These are phyloP conservation scores for Ectemnius continuus DNA, from an alignment of 2,888 invertebrate genomes.

Conservation along the genomic window DNA sequence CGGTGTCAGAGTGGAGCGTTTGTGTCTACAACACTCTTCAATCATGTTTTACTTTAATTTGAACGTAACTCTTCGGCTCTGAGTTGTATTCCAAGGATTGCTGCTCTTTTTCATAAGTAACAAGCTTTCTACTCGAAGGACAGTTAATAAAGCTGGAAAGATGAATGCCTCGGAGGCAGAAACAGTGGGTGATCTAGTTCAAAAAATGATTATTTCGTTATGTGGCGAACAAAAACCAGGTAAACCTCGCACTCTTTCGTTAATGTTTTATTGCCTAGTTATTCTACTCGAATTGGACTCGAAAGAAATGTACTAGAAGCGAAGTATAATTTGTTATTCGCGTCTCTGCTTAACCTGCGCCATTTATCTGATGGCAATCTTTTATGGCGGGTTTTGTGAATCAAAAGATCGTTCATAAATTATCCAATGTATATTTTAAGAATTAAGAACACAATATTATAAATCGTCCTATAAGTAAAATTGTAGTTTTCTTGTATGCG, in stretches of 20 bases:
- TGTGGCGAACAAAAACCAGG: slow-evolving; percentile 76
- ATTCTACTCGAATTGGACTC: neutral
- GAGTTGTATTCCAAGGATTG: neutral
- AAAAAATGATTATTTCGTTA: slow-evolving; percentile 72
- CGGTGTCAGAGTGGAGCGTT: neutral
- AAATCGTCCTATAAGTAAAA: too few species aligned
- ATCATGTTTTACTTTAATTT: neutral
- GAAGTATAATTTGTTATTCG: too few species aligned
- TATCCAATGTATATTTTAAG: too few species aligned
- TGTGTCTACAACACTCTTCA: neutral
- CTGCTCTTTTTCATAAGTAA: neutral
- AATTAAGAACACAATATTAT: too few species aligned
- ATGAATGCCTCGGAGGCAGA: slow-evolving; percentile 71
- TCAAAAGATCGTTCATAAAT: too few species aligned
- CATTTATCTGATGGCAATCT: too few species aligned
- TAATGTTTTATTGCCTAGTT: slow-evolving; percentile 11
- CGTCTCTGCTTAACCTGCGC: too few species aligned
- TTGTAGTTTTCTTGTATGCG: too few species aligned
- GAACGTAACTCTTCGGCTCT: neutral
- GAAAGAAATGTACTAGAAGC: neutral
- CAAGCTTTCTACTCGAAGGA: neutral
- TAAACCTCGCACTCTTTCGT: slow-evolving; percentile 45
- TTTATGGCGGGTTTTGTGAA: too few species aligned
- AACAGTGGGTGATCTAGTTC: slow-evolving; percentile 72
- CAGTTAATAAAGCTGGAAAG: slow-evolving; percentile 12